phyloP scores from a whole-genome alignment of 1,140 invertebrate species.

The Hylaeus volcanicus region DNA sequence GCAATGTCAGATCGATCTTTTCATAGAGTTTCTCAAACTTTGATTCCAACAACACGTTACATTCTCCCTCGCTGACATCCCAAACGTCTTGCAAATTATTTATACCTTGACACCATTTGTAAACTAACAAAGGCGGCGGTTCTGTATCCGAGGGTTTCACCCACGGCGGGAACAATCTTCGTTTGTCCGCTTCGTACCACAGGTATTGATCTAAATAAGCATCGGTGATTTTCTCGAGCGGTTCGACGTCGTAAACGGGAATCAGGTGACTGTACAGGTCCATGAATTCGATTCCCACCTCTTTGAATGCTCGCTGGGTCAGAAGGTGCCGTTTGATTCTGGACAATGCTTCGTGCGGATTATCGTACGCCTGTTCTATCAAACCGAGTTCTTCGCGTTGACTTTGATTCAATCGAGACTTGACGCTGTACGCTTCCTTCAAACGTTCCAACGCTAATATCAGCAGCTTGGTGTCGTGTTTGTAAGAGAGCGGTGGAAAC shows the following conservation, averaged over 20 bases:
- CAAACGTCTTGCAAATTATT: constrained; percentile 99
- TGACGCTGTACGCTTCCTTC: constrained; percentile 99
- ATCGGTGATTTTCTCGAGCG: constrained; percentile 99
- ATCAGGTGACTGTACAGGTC: constrained; percentile 99
- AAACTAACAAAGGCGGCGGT: constrained; percentile 97
- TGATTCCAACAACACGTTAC: constrained; percentile 98
- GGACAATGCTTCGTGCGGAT: constrained; percentile 99
- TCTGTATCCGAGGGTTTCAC: constrained; percentile 99
- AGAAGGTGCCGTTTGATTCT: constrained; percentile 99
- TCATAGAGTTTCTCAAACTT: constrained; percentile 99
- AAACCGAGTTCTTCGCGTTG: constrained; percentile 99
- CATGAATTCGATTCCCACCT: constrained; percentile 99
- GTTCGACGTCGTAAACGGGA: constrained; percentile 99
- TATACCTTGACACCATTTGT: constrained; percentile 99
- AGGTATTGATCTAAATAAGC: constrained; percentile 99
- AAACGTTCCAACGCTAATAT: constrained; percentile 98
- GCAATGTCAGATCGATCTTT: constrained; percentile 98
- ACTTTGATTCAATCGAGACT: constrained; percentile 98
- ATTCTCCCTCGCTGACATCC: constrained; percentile 99
- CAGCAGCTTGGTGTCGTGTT: constrained; percentile 99
- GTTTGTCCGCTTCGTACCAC: constrained; percentile 99
- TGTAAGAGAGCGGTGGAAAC: constrained; percentile 99
- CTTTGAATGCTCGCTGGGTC: constrained; percentile 98
- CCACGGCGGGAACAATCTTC: constrained; percentile 98
- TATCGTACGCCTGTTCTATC: constrained; percentile 99